phyloP scores from a whole-genome alignment of 1,140 invertebrate species.

The Euschistus heros region DNA sequence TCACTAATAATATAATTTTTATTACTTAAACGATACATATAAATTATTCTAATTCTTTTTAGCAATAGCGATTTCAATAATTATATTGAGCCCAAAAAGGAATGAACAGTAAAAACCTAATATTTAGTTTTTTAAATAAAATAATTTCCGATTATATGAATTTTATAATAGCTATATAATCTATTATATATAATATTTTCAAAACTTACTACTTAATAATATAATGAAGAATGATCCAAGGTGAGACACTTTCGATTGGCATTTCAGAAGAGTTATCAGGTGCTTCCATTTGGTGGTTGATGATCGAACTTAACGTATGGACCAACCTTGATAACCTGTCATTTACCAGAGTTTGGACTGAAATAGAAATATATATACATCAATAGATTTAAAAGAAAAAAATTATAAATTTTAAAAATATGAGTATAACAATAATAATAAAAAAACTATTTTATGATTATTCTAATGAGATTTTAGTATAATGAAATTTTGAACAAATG shows the following conservation, averaged over 20 bases:
- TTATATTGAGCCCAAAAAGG: too few species aligned
- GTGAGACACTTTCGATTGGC: slow-evolving; percentile 56
- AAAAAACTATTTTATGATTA: neutral
- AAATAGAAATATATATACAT: slow-evolving; percentile 9
- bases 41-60: too few species aligned
- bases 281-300: slow-evolving; percentile 59
- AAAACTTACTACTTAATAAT: slow-evolving; percentile 51
- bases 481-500: slow-evolving; percentile 1
- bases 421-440: neutral
- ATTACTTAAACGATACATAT: too few species aligned
- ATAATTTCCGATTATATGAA: too few species aligned
- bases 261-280: slow-evolving; percentile 48
- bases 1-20: too few species aligned
- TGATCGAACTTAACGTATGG: slow-evolving; percentile 60
- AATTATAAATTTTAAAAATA: neutral
- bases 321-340: slow-evolving; percentile 51
- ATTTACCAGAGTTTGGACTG: slow-evolving; percentile 38
- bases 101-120: too few species aligned
- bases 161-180: too few species aligned
- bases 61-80: too few species aligned
- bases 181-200: too few species aligned
- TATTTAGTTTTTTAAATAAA: too few species aligned
- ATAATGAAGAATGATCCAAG: slow-evolving; percentile 74
- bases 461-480: neutral
- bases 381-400: neutral